Conservation (phyloP, 2,888 invertebrate species). For the Agonopterix arenella region DNA sequence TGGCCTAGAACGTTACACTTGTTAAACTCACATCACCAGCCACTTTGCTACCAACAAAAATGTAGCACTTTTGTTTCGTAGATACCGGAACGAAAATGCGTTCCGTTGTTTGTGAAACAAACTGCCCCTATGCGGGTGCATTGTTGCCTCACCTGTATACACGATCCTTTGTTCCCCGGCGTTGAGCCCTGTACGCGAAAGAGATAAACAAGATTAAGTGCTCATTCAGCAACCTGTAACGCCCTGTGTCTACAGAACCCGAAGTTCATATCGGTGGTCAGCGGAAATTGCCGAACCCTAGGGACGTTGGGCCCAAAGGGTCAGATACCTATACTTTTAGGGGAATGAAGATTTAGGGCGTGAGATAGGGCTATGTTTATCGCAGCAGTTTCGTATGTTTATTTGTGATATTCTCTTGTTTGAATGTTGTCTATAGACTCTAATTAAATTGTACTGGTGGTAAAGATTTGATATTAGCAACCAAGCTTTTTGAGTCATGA, state of each 20-base stretch:
- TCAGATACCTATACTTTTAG: slow-evolving; percentile 40
- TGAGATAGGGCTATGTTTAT: slow-evolving; percentile 41
- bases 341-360: slow-evolving; percentile 46
- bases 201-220: slow-evolving; percentile 51
- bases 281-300: slow-evolving; percentile 38
- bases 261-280: slow-evolving; percentile 21
- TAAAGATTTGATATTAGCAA: no score
- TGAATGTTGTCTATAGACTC: no score
- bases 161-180: slow-evolving; percentile 32
- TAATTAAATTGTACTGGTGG: no score
- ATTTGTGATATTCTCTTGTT: no score
- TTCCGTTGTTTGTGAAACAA: slow-evolving; percentile 27
- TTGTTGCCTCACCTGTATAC: slow-evolving; percentile 42
- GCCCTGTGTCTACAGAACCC: slow-evolving; percentile 24
- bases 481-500: no score
- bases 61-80: neutral
- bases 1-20: no score
- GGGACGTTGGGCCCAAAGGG: slow-evolving; percentile 29
- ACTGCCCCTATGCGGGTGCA: slow-evolving; percentile 51
- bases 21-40: no score
- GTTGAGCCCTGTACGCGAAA: slow-evolving; percentile 26
- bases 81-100: slow-evolving; percentile 22
- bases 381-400: slow-evolving; percentile 13
- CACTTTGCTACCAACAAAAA: no score
- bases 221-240: slow-evolving; percentile 26